Evolutionary conservation across 2,113 vertebrate species (phyloP).

Genomic region (Phylloscopus trochilus): DNA sequence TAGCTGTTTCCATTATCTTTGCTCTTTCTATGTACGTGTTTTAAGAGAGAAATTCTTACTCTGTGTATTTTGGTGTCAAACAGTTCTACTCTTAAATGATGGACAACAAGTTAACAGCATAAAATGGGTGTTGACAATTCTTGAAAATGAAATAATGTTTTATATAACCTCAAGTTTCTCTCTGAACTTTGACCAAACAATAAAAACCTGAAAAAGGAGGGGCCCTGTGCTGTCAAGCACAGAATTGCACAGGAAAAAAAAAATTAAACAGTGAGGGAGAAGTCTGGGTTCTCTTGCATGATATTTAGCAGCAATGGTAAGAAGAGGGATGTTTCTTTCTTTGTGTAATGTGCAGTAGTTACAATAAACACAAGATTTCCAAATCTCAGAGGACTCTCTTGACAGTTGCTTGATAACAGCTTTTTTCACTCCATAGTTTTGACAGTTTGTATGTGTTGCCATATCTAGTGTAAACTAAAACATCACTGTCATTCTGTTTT

Average conservation of each 20-base stretch:
- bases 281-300: conserved; percentile 73
- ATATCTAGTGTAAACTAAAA: conserved; percentile 86
- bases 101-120: conserved; percentile 74
- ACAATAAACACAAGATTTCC: conserved; percentile 86
- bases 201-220: conserved; percentile 58
- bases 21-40: neutral
- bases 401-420: conserved; percentile 87
- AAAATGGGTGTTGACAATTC: conserved; percentile 66
- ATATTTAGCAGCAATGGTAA: conserved; percentile 79
- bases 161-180: conserved; percentile 67
- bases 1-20: conserved; percentile 29
- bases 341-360: conserved; percentile 85
- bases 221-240: conserved; percentile 63
- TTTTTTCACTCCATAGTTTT: conserved; percentile 86
- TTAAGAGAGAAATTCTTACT: conserved; percentile 54
- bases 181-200: conserved; percentile 74
- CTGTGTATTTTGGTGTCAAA: conserved; percentile 62
- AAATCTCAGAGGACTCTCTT: conserved; percentile 86
- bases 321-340: conserved; percentile 81
- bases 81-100: conserved; percentile 52
- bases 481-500: conserved; percentile 85
- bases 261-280: conserved; percentile 73
- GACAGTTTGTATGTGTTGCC: conserved; percentile 87
- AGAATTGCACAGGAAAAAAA: conserved; percentile 56
- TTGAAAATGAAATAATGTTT: conserved; percentile 73